These are phyloP conservation scores for Adelphocoris suturalis DNA, from an alignment of 2,888 invertebrate species.

Conservation along the genomic window DNA sequence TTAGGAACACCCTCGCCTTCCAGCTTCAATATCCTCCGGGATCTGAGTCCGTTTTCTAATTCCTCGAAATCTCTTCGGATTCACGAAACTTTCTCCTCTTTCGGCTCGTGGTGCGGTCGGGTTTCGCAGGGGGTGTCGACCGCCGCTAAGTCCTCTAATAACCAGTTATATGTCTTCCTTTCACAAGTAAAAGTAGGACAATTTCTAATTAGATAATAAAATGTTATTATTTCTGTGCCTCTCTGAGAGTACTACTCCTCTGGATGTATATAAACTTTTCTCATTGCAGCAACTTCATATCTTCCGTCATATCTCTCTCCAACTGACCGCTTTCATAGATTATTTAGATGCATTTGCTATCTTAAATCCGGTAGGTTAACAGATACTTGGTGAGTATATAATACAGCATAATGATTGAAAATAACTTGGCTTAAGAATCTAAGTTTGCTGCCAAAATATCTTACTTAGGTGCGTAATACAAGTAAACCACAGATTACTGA, in stretches of 20 bases:
- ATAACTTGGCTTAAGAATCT: too few relatives aligned
- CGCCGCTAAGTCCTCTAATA: neutral
- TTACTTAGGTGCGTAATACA: too few relatives aligned
- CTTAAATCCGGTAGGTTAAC: too few relatives aligned
- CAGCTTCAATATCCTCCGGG: neutral
- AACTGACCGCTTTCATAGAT: too few relatives aligned
- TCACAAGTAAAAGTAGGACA: slow-evolving; percentile 23
- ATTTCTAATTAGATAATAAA: slow-evolving; percentile 36
- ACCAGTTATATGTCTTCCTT: slow-evolving; percentile 32
- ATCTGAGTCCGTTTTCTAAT: neutral
- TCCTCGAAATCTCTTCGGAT: slow-evolving; percentile 36
- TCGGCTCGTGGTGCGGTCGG: neutral
- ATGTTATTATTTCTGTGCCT: slow-evolving; percentile 3
- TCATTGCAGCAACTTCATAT: too few relatives aligned
- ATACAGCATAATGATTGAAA: too few relatives aligned
- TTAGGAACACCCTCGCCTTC: slow-evolving; percentile 20
- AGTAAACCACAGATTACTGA: too few relatives aligned
- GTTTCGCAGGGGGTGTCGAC: slow-evolving; percentile 11
- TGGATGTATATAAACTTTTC: too few relatives aligned
- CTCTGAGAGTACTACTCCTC: neutral
- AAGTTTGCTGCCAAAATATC: too few relatives aligned
- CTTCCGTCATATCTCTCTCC: too few relatives aligned
- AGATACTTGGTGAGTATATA: too few relatives aligned
- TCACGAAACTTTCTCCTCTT: slow-evolving; percentile 18
- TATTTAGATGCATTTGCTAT: too few relatives aligned